phyloP scores from a whole-genome alignment of 2,797 vertebrate genomes.

The Parauchenoglanis ngamensis region DNA sequence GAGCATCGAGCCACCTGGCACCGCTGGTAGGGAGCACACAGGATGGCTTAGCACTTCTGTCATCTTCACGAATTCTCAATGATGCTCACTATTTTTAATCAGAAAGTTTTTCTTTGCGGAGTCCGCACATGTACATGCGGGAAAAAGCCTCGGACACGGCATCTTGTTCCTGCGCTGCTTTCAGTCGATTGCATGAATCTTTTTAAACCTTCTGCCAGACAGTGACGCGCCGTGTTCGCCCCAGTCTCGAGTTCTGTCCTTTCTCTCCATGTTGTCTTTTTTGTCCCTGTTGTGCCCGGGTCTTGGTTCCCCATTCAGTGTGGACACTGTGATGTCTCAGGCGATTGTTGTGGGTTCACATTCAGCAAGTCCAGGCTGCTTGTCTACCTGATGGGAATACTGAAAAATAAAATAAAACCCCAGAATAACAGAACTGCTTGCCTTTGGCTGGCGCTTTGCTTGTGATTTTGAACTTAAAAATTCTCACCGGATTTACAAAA shows the following conservation, averaged over 20 bases:
- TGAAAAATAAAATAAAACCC: not conserved
- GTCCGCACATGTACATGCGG: not conserved
- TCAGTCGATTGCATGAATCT: not conserved
- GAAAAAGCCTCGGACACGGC: not conserved
- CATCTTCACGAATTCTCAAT: not conserved
- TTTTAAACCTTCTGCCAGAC: slow-evolving; percentile 22
- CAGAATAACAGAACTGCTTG: not conserved
- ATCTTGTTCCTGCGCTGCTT: not conserved
- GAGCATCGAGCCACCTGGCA: slow-evolving; percentile 66
- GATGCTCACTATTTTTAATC: not conserved
- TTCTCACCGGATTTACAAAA: not conserved
- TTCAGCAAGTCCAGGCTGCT: slow-evolving; percentile 56
- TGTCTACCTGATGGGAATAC: slow-evolving; percentile 63
- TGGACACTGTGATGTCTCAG: slow-evolving; percentile 50
- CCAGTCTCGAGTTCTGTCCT: not conserved
- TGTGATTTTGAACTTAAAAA: not conserved
- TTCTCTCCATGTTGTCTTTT: slow-evolving; percentile 3
- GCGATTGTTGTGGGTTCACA: slow-evolving; percentile 7
- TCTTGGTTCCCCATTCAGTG: slow-evolving; percentile 61
- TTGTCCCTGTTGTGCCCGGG: slow-evolving; percentile 46
- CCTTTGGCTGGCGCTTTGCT: not conserved
- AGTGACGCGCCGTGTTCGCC: slow-evolving; percentile 26
- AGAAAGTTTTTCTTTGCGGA: not conserved
- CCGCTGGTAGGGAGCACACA: not conserved
- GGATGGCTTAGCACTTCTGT: not conserved